Conservation (phyloP, 2,888 invertebrate genomes). For the Apamea crenata region DNA sequence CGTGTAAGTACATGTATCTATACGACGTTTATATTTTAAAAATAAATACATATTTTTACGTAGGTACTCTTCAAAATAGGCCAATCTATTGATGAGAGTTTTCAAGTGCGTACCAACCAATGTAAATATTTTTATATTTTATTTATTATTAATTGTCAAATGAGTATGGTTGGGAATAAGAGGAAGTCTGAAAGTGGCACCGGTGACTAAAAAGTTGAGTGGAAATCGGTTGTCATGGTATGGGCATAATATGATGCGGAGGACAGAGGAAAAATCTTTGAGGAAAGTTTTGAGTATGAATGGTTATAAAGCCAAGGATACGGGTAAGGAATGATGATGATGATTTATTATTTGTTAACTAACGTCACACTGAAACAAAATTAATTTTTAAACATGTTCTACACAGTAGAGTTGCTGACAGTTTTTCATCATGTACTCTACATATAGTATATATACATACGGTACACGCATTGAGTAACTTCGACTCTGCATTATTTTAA, state of each 20-base stretch:
- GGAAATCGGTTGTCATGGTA: not conserved
- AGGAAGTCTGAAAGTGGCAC: not conserved
- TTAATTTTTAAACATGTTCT: not conserved
- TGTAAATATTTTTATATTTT: not conserved
- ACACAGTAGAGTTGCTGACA: slow-evolving; percentile 6
- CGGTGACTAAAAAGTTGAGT: not conserved
- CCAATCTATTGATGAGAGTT: not conserved
- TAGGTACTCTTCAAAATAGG: not conserved
- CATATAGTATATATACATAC: not conserved
- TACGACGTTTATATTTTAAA: not conserved
- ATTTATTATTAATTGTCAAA: not conserved
- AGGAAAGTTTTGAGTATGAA: not conserved
- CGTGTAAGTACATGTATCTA: not conserved
- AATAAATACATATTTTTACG: not conserved
- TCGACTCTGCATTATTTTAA: slow-evolving; percentile 12
- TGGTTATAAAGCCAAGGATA: too few relatives aligned
- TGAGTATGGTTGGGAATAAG: not conserved
- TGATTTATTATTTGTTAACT: not conserved
- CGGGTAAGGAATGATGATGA: not conserved
- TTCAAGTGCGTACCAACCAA: not conserved
- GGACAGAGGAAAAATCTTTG: not conserved
- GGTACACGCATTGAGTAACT: slow-evolving; percentile 17
- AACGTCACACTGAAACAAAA: not conserved
- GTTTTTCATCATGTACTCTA: slow-evolving; percentile 24
- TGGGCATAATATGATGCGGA: not conserved